Conservation (phyloP, 2,888 invertebrate species). For the Sepiola atlantica region DNA sequence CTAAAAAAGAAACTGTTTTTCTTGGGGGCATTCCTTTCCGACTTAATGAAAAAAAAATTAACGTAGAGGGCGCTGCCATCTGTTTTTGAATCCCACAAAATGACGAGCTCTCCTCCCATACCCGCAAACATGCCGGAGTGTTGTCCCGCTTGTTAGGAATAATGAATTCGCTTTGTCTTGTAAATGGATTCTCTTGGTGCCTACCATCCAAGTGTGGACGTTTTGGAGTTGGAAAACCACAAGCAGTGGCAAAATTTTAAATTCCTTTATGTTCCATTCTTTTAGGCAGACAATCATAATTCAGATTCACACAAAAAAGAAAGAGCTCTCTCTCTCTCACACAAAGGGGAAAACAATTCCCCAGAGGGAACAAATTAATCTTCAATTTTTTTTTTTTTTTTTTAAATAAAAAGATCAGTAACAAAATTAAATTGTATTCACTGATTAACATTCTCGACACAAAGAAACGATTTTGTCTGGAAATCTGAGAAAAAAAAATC, state of each 20-base stretch:
- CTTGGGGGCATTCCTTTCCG: background rate
- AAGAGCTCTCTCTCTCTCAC: too few species aligned
- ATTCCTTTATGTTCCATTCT: background rate
- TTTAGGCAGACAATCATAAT: background rate
- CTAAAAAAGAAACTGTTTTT: background rate
- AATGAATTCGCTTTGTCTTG: background rate
- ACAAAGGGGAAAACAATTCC: background rate
- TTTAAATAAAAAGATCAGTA: background rate
- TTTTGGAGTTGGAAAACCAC: background rate
- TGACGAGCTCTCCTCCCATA: background rate
- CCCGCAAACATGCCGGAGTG: background rate
- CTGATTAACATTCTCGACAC: background rate
- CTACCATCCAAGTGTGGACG: background rate
- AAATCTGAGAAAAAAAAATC: background rate
- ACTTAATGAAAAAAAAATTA: background rate
- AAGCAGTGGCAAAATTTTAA: background rate
- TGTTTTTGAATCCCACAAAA: conserved; percentile 21
- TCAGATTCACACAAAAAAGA: background rate
- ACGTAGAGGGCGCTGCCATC: background rate
- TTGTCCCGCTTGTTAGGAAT: background rate
- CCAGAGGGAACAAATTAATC: background rate
- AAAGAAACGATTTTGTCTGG: background rate
- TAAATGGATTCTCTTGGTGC: background rate
- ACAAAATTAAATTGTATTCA: background rate
- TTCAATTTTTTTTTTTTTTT: background rate